phyloP scores from a whole-genome alignment of 2,797 vertebrate species.

The Urocyon cinereoargenteus region DNA sequence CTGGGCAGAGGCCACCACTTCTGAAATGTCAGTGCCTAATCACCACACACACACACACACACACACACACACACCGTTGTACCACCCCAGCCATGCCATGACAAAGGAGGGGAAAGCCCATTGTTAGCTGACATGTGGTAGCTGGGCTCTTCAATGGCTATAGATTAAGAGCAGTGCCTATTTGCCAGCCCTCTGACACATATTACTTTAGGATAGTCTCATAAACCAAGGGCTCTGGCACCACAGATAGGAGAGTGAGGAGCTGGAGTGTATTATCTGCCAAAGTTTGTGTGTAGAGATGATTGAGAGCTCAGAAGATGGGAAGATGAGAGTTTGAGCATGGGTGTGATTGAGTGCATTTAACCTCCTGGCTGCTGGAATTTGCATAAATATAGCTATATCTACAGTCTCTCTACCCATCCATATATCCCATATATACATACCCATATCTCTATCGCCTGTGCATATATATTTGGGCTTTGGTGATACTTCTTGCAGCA shows the following conservation, averaged over 20 bases:
- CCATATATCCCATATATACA: background rate
- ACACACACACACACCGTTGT: background rate
- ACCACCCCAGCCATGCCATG: background rate
- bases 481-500: background rate
- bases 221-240: background rate
- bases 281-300: background rate
- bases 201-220: background rate
- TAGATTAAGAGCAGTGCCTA: background rate
- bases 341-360: background rate
- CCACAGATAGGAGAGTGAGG: background rate
- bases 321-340: background rate
- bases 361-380: background rate
- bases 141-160: background rate
- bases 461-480: background rate
- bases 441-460: no score
- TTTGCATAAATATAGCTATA: background rate
- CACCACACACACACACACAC: background rate
- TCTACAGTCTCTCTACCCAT: background rate
- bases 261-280: background rate
- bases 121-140: rapidly evolving
- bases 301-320: background rate
- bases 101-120: background rate
- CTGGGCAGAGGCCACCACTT: background rate
- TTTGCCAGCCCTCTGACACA: background rate
- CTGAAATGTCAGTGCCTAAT: background rate